Evolutionary conservation across 2,888 invertebrate species (phyloP).

Genomic region (Crepidodera aurea): DNA sequence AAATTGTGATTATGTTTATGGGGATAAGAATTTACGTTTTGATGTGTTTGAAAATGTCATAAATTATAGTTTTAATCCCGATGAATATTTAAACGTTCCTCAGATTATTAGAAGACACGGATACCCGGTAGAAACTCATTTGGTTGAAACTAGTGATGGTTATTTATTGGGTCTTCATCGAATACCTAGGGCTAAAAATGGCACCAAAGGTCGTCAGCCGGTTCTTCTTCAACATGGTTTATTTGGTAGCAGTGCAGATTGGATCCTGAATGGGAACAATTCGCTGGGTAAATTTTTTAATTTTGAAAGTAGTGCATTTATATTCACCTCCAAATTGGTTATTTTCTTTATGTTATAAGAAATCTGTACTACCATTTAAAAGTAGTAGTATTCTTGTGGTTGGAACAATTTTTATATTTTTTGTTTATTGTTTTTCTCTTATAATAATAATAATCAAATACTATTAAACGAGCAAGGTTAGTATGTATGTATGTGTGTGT

Average conservation of each 20-base stretch:
- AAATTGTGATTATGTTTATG: not conserved
- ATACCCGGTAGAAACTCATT: constrained; percentile 75
- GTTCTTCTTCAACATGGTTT: constrained; percentile 84
- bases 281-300: constrained; percentile 62
- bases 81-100: constrained; percentile 43
- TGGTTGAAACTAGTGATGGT: constrained; percentile 79
- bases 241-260: constrained; percentile 78
- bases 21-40: not conserved
- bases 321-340: no score
- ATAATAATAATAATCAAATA: no score
- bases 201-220: constrained; percentile 60
- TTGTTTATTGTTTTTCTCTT: no score
- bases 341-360: no score
- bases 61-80: constrained; percentile 27
- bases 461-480: no score
- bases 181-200: constrained; percentile 70
- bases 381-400: no score
- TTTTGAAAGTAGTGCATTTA: no score
- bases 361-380: no score
- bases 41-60: not conserved
- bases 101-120: constrained; percentile 67
- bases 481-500: no score
- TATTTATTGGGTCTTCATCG: constrained; percentile 83
- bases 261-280: constrained; percentile 75
- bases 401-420: no score